Base-by-base conservation (phyloP, 1,140 invertebrate genomes). In the Bombus waltoni region DNA sequence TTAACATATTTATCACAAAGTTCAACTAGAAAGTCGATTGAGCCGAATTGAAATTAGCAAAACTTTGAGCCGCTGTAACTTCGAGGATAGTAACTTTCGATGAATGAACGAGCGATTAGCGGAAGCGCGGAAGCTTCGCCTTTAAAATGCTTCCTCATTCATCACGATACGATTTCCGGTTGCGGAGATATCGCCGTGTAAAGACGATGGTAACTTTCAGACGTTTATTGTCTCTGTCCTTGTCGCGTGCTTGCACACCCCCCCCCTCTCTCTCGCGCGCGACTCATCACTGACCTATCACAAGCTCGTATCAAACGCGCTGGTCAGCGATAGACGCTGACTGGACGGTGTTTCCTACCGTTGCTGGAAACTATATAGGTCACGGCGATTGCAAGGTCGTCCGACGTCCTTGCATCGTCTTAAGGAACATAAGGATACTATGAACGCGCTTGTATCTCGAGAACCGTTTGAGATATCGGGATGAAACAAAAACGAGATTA, bases 241-340 rank as follows among this genome's bases (percentile, higher is more conserved):
- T 13, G 28, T 68, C 62, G 62, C 18, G 1, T 6, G 18, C 42
- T 68, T 11, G 62, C 22, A 9, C 28, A 32, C 32, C 32, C 32
- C 32, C 32, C 1, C 32, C 1, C 28, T 5, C 42, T 47, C 77
- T 68, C 42, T 1, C 28, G 35, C 62, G 18, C 35, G 22, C 13
- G 3, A 11, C 68, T 10, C 13, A 1, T 13, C 22, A 28, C 18
- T 38, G 42, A 68, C 42, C 42, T 35, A 47, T 2, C 77, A 0
- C 11, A 47, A 44, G 42, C 40, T 11, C 32, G 6, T 2, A 25
- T 15, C 42, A 22, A 3, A 9, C 22, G 28, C 15, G 9, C 35
- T 53, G 73, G 73, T 57, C 75, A 77, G 59, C 62, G 75, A 44
- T 40, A 44, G 22, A 25, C 35, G 44, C 77, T 53, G 18, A 53